A percentile compares a stretch with the other conserved stretches of the same genome.
These are phyloP conservation scores for Heliconius sara DNA, from an alignment of 2,888 invertebrate species.

Conservation along the genomic window DNA sequence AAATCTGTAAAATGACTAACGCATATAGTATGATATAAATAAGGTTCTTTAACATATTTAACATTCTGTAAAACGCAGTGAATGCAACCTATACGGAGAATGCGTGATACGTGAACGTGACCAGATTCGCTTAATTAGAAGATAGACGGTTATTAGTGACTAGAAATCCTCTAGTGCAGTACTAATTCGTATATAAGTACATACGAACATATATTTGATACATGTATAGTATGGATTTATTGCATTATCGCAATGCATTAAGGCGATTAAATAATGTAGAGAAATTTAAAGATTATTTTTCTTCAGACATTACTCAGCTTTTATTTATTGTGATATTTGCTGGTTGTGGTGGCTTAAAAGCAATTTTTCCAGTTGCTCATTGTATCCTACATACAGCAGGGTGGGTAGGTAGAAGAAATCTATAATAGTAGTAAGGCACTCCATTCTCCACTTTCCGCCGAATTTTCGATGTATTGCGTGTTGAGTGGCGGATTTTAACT, in stretches of 20 bases:
- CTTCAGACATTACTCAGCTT: neutral
- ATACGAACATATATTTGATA: neutral
- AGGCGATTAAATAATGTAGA: neutral
- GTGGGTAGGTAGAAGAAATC: no score
- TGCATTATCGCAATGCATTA: neutral
- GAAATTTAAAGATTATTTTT: neutral
- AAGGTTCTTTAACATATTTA: neutral
- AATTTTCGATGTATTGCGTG: no score
- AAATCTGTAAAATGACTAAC: neutral
- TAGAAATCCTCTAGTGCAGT: constrained; percentile 1
- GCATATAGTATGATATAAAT: neutral
- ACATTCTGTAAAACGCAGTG: neutral
- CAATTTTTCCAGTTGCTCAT: no score
- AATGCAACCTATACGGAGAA: constrained; percentile 11
- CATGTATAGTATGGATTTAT: neutral
- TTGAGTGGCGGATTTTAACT: no score
- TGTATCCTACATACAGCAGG: no score
- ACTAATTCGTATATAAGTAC: neutral
- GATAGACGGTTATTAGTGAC: constrained; percentile 17
- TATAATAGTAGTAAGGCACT: no score
- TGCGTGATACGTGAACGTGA: constrained; percentile 13
- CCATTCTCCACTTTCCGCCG: no score
- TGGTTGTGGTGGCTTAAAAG: no score
- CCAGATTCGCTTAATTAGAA: constrained; percentile 17
- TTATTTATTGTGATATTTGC: neutral